A percentile compares a stretch with the other conserved stretches of the same genome.
Evolutionary conservation across 2,888 invertebrate genomes (phyloP).

Genomic region (Andrena flavipes): DNA sequence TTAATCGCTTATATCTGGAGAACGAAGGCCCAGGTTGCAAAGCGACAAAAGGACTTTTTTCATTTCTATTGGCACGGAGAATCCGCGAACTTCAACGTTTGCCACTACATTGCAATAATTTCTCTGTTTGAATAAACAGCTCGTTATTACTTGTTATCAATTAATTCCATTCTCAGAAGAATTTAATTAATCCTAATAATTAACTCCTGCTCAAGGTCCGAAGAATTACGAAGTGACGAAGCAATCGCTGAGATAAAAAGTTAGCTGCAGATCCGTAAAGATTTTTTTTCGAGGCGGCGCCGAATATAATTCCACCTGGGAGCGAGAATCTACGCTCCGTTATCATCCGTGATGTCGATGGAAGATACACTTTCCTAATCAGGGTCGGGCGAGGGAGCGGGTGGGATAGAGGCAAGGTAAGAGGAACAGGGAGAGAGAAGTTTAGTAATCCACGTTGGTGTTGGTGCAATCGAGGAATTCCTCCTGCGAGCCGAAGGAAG

Average conservation of each 20-base stretch:
- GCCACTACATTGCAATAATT: no score
- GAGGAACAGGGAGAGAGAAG: constrained; percentile 42
- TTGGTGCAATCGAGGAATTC: constrained; percentile 67
- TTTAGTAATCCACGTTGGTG: constrained; percentile 41
- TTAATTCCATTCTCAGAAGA: no score
- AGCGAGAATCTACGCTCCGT: background rate
- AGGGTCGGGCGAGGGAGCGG: background rate
- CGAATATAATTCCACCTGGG: background rate
- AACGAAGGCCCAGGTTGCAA: no score
- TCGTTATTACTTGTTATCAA: no score
- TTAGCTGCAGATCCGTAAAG: no score
- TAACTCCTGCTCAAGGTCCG: background rate
- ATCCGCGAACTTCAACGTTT: no score
- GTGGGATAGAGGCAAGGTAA: constrained; percentile 9
- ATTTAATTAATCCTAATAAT: no score
- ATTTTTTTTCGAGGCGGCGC: background rate
- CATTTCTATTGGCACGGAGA: no score
- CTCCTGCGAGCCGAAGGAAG: constrained; percentile 70
- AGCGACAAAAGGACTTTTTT: no score
- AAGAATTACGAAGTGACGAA: background rate
- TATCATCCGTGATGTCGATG: background rate
- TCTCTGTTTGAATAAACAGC: no score
- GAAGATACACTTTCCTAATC: background rate
- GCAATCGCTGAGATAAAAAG: background rate
- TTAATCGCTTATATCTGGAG: no score